A percentile compares a stretch with the other conserved stretches of the same genome.
These are phyloP conservation scores for Mesoligia furuncula DNA, from an alignment of 2,888 invertebrate genomes.

Conservation along the genomic window DNA sequence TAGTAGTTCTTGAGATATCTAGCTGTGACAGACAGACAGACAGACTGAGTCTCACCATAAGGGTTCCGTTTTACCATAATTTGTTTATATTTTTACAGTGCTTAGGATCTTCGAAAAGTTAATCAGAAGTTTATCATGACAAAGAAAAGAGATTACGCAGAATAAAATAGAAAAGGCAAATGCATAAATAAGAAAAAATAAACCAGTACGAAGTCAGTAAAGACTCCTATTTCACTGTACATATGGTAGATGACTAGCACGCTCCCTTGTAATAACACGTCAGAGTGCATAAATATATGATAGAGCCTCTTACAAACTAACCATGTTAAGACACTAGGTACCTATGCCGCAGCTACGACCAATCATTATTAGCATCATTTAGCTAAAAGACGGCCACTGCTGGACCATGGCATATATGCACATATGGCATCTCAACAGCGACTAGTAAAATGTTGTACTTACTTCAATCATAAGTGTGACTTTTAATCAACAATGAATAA, in stretches of 20 bases:
- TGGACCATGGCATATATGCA: too few species aligned
- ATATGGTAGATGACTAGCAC: background rate
- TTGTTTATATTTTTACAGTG: background rate
- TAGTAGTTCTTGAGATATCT: too few species aligned
- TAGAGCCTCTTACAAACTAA: background rate
- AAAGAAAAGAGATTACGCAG: background rate
- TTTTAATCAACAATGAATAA: slow-evolving; percentile 1
- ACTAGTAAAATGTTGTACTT: background rate
- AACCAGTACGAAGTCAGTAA: background rate
- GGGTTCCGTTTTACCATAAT: too few species aligned
- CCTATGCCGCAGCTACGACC: background rate
- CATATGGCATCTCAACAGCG: background rate
- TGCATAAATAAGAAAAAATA: background rate
- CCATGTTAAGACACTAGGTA: background rate
- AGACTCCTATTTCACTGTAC: too few species aligned
- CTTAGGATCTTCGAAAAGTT: background rate
- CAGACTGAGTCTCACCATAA: too few species aligned
- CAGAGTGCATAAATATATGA: too few species aligned
- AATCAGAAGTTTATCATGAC: background rate
- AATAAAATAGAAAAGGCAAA: background rate
- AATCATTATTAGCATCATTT: background rate
- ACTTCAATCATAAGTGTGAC: background rate
- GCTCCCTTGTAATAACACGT: too few species aligned
- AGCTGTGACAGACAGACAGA: too few species aligned
- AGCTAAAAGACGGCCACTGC: background rate